Conservation (phyloP, 2,113 vertebrate species). For the Gulo gulo region DNA sequence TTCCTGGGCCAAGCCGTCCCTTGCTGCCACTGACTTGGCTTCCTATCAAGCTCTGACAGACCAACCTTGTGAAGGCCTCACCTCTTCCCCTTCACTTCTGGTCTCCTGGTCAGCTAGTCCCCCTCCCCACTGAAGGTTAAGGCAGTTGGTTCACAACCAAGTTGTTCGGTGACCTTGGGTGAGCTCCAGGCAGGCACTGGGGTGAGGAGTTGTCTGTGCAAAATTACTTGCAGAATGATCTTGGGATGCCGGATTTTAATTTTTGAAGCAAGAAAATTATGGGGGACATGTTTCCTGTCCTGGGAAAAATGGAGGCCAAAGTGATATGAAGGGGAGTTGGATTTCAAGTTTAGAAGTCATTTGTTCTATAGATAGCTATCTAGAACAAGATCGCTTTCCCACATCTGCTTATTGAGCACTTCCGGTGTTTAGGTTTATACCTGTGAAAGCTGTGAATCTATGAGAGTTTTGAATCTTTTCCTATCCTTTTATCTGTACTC, state of each 20-base stretch:
- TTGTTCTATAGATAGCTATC: background rate
- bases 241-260: slow-evolving; percentile 32
- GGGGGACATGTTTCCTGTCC: background rate
- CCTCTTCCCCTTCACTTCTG: background rate
- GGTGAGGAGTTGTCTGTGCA: slow-evolving; percentile 45
- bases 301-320: slow-evolving; percentile 45
- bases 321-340: background rate
- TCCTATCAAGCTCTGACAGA: slow-evolving; percentile 56
- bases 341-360: background rate
- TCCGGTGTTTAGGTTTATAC: background rate
- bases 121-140: slow-evolving; percentile 50
- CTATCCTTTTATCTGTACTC: slow-evolving; percentile 21
- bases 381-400: background rate
- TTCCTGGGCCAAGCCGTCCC: background rate
- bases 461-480: slow-evolving; percentile 9
- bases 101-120: background rate
- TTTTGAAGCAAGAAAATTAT: slow-evolving; percentile 54
- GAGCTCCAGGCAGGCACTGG: slow-evolving; percentile 73
- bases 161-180: slow-evolving; percentile 67
- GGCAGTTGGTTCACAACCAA: slow-evolving; percentile 78
- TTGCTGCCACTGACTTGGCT: slow-evolving; percentile 34
- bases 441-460: background rate
- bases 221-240: slow-evolving; percentile 37
- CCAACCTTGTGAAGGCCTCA: background rate
- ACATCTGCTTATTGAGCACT: background rate